A percentile compares a stretch with the other conserved stretches of the same genome.
These are phyloP conservation scores for Drosophila erecta DNA, from an alignment of 1,140 invertebrate species.

Conservation along the genomic window DNA sequence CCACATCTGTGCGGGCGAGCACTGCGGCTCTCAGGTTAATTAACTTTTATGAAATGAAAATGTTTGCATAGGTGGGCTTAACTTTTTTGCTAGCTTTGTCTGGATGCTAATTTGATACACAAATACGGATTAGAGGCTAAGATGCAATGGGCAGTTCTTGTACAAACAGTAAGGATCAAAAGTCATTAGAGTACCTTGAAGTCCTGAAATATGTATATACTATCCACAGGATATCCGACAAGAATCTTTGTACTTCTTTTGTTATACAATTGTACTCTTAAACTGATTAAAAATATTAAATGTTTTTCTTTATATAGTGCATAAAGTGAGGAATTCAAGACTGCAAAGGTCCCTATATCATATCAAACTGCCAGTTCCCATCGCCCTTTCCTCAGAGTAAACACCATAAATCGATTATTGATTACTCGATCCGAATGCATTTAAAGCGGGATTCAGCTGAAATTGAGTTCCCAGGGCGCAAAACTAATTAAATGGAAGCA, in stretches of 20 bases:
- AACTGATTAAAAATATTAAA: not conserved
- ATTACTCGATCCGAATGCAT: slow-evolving; percentile 46
- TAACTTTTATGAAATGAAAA: slow-evolving; percentile 55
- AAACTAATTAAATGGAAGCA: slow-evolving; percentile 83
- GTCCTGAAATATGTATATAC: too few relatives aligned
- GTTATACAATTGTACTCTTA: too few relatives aligned
- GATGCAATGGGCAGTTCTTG: not conserved
- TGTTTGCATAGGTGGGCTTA: slow-evolving; percentile 52
- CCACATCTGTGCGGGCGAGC: slow-evolving; percentile 1
- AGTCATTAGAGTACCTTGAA: too few relatives aligned
- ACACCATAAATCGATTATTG: slow-evolving; percentile 81
- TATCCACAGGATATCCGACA: too few relatives aligned
- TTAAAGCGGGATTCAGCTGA: slow-evolving; percentile 50
- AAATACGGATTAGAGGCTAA: slow-evolving; percentile 20
- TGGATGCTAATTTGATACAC: slow-evolving; percentile 22
- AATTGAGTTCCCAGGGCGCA: slow-evolving; percentile 67
- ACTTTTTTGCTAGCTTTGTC: slow-evolving; percentile 36
- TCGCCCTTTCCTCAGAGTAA: slow-evolving; percentile 39
- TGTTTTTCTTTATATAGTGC: not conserved
- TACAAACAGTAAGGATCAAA: too few relatives aligned
- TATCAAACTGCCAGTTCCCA: slow-evolving; percentile 10
- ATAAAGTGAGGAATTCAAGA: not conserved
- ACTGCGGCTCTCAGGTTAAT: slow-evolving; percentile 35
- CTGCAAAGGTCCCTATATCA: slow-evolving; percentile 1
- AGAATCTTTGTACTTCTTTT: too few relatives aligned